A percentile compares a stretch with the other conserved stretches of the same genome.
Conservation (phyloP, 2,888 invertebrate genomes). For the Perdita meconis region DNA sequence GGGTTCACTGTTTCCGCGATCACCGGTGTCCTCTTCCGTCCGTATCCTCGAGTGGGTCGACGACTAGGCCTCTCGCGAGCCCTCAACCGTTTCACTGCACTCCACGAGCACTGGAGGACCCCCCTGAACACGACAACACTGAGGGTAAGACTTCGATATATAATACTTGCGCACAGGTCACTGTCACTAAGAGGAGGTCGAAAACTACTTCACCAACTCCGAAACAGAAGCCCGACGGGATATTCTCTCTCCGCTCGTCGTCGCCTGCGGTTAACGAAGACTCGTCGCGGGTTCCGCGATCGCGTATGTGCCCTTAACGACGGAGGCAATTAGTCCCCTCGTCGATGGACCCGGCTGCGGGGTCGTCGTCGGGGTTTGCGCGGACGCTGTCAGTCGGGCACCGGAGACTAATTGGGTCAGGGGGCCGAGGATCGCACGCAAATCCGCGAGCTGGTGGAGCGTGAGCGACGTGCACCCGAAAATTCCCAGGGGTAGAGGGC, state of each 20-base stretch:
- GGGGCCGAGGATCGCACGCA: conserved; percentile 74
- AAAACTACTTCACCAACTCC: not conserved
- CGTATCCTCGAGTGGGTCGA: not conserved
- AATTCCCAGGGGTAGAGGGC: conserved; percentile 59
- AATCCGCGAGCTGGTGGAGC: conserved; percentile 69
- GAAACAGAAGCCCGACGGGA: not conserved
- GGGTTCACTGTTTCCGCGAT: conserved; percentile 38
- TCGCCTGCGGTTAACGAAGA: not conserved
- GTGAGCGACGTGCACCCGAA: conserved; percentile 55
- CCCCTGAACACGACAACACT: conserved; percentile 9
- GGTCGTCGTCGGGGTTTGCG: conserved; percentile 19
- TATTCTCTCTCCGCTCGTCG: not conserved
- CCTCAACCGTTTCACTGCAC: conserved; percentile 34
- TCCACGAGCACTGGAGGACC: conserved; percentile 33
- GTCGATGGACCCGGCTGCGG: conserved; percentile 25
- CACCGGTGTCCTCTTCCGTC: not conserved
- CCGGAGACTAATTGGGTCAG: conserved; percentile 79
- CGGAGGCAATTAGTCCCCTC: conserved; percentile 27
- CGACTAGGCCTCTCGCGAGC: not conserved
- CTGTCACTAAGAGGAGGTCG: conserved; percentile 11
- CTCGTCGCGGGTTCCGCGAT: conserved; percentile 10
- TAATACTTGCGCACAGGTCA: conserved; percentile 33
- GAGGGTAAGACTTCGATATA: conserved; percentile 8
- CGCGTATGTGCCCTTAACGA: conserved; percentile 22
- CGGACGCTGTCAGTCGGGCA: conserved; percentile 42